These are phyloP conservation scores for Chrysaora quinquecirrha DNA, from an alignment of 30 jellyfish, hydroid and myxozoan species.

Conservation along the genomic window DNA sequence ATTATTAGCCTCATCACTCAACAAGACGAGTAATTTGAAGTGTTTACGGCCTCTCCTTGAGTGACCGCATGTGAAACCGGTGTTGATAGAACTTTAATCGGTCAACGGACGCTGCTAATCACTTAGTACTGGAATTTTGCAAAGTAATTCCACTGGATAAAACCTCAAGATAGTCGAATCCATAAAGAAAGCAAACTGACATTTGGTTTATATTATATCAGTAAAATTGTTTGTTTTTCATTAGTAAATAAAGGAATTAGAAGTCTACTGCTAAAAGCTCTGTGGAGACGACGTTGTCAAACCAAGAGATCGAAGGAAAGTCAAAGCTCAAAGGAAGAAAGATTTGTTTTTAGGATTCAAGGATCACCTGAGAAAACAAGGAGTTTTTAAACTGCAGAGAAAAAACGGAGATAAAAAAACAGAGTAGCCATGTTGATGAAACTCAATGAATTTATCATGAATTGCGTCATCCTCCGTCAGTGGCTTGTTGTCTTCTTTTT, in stretches of 20 bases:
- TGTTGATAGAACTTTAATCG: constrained; percentile 63
- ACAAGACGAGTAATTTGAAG: background rate
- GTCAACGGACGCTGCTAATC: constrained; percentile 50
- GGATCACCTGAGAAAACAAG: too few species aligned
- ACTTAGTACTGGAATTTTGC: background rate
- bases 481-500: too few species aligned
- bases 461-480: too few species aligned
- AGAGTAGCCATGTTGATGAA: too few species aligned
- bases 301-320: too few species aligned
- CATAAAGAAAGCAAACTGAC: background rate
- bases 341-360: too few species aligned
- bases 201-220: background rate
- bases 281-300: too few species aligned
- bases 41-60: background rate
- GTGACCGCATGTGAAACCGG: constrained; percentile 55
- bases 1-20: too few species aligned
- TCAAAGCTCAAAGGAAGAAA: too few species aligned
- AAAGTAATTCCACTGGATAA: background rate
- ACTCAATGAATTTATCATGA: too few species aligned
- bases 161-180: background rate
- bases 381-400: too few species aligned
- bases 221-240: background rate
- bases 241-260: background rate
- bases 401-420: too few species aligned
- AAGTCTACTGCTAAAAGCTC: background rate